phyloP scores from a whole-genome alignment of 1,140 invertebrate species.

The Olivierus martensii region DNA sequence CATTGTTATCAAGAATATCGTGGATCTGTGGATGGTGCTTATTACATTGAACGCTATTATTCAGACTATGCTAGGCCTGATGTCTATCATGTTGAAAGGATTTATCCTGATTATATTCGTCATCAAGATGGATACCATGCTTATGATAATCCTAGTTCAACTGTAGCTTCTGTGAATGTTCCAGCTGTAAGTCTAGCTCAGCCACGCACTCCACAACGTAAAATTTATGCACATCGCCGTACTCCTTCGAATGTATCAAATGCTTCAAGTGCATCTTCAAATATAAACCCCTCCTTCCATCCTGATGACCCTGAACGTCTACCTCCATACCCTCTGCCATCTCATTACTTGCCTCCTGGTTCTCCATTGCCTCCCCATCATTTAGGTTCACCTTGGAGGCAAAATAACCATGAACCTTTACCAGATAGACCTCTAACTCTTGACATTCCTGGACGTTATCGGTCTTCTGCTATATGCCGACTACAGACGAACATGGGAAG shows the following conservation, averaged over 20 bases:
- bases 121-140: slow-evolving; percentile 19
- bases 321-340: not conserved
- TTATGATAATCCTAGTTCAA: slow-evolving; percentile 23
- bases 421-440: slow-evolving; percentile 56
- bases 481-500: not conserved
- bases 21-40: slow-evolving; percentile 4
- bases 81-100: slow-evolving; percentile 18
- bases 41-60: slow-evolving; percentile 16
- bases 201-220: slow-evolving; percentile 23
- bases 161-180: slow-evolving; percentile 3
- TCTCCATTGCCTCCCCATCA: not conserved
- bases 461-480: slow-evolving; percentile 4
- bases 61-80: slow-evolving; percentile 12
- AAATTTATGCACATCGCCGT: slow-evolving; percentile 37
- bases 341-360: slow-evolving; percentile 3
- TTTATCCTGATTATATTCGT: slow-evolving; percentile 22
- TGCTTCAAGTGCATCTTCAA: slow-evolving; percentile 39
- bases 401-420: slow-evolving; percentile 16
- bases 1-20: slow-evolving; percentile 17
- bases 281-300: slow-evolving; percentile 44
- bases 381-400: slow-evolving; percentile 2
- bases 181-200: slow-evolving; percentile 1
- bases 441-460: slow-evolving; percentile 34
- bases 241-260: slow-evolving; percentile 58
- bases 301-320: slow-evolving; percentile 46